Conservation (phyloP, 2,888 invertebrate genomes). For the Morpho achilles region DNA sequence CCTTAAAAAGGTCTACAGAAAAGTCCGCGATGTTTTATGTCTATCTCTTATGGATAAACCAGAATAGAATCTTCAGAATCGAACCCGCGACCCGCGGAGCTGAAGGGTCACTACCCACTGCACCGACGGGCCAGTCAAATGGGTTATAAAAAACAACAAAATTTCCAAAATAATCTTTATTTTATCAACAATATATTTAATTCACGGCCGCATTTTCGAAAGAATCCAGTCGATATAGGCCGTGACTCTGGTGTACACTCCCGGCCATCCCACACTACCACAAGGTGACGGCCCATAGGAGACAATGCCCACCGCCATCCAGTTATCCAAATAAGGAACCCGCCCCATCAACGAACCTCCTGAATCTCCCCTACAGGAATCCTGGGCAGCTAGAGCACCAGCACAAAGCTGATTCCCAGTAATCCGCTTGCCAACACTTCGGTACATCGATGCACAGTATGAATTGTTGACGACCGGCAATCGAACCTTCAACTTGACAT, state of each 20-base stretch:
- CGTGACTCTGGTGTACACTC: conserved; percentile 44
- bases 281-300: conserved; percentile 71
- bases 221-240: conserved; percentile 4
- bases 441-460: conserved; percentile 76
- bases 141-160: no score
- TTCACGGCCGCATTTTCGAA: not conserved
- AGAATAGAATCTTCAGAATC: no score
- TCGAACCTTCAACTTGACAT: conserved; percentile 74
- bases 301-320: conserved; percentile 80
- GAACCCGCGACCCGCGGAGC: no score
- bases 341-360: conserved; percentile 82
- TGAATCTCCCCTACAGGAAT: conserved; percentile 84
- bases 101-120: no score
- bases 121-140: no score
- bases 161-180: no score
- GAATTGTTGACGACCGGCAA: conserved; percentile 56
- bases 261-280: conserved; percentile 45
- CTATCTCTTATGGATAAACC: no score
- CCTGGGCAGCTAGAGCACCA: conserved; percentile 76
- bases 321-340: conserved; percentile 50
- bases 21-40: no score
- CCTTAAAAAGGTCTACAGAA: no score
- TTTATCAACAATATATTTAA: no score
- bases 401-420: conserved; percentile 81
- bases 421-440: conserved; percentile 60